A percentile compares a stretch with the other conserved stretches of the same genome.
These are phyloP conservation scores for Fragum whitleyi DNA, from an alignment of 2,888 invertebrate genomes.

Conservation along the genomic window DNA sequence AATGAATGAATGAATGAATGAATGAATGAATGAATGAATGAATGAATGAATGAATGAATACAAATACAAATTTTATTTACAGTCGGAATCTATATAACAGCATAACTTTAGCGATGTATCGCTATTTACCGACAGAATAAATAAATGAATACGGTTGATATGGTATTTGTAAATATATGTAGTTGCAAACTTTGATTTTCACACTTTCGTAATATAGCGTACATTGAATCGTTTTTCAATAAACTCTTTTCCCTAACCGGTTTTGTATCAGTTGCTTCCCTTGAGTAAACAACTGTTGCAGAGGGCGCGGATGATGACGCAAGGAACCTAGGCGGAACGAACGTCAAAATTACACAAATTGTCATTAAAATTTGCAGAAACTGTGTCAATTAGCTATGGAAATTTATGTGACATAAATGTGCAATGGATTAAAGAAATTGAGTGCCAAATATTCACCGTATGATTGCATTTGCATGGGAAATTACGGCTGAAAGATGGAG, in stretches of 20 bases:
- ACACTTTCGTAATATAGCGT: not conserved
- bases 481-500: conserved; percentile 70
- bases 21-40: too few species aligned
- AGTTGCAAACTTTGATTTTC: too few species aligned
- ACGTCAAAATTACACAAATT: conserved; percentile 17
- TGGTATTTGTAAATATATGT: too few species aligned
- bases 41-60: too few species aligned
- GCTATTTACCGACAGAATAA: too few species aligned
- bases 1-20: too few species aligned
- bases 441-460: not conserved
- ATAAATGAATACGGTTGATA: too few species aligned
- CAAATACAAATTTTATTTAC: too few species aligned
- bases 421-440: not conserved
- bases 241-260: conserved; percentile 5
- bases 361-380: conserved; percentile 11
- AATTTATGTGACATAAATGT: conserved; percentile 28
- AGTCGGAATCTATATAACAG: too few species aligned
- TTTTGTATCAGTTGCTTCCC: conserved; percentile 12
- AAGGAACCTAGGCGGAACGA: conserved; percentile 40
- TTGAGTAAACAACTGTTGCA: conserved; percentile 19
- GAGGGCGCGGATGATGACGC: conserved; percentile 35
- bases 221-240: not conserved
- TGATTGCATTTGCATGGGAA: conserved; percentile 19
- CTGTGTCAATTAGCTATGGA: conserved; percentile 13
- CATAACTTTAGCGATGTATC: too few species aligned